These are phyloP conservation scores for Neosalanx taihuensis DNA, from an alignment of 2,797 vertebrate genomes.

Conservation along the genomic window DNA sequence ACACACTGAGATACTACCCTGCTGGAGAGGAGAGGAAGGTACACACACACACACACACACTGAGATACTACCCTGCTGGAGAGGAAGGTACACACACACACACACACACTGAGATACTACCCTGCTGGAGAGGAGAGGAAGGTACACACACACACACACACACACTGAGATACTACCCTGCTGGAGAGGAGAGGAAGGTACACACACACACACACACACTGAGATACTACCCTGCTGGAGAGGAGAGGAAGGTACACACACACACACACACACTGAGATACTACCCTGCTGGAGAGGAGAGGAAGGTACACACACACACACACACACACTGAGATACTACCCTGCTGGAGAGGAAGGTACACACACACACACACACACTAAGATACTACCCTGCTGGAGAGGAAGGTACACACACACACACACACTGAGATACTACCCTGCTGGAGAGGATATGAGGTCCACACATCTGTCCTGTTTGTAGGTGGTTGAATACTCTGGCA, in stretches of 20 bases:
- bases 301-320: slow-evolving; percentile 68
- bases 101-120: slow-evolving; percentile 39
- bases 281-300: slow-evolving; percentile 76
- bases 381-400: slow-evolving; percentile 74
- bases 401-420: slow-evolving; percentile 39
- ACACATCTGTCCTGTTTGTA: slow-evolving; percentile 38
- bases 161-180: slow-evolving; percentile 70
- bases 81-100: slow-evolving; percentile 73
- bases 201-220: slow-evolving; percentile 36
- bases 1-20: background rate
- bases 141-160: background rate
- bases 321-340: slow-evolving; percentile 42
- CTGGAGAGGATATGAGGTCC: background rate
- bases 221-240: background rate
- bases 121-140: slow-evolving; percentile 70
- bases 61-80: slow-evolving; percentile 77
- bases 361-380: slow-evolving; percentile 44
- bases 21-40: background rate
- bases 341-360: slow-evolving; percentile 70
- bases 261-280: slow-evolving; percentile 59
- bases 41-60: background rate
- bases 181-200: slow-evolving; percentile 56
- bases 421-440: background rate
- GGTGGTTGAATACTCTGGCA: slow-evolving; percentile 77
- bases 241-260: background rate